These are phyloP conservation scores for Fukomys damarensis DNA, from an alignment of 2,113 vertebrate species.

Conservation along the genomic window DNA sequence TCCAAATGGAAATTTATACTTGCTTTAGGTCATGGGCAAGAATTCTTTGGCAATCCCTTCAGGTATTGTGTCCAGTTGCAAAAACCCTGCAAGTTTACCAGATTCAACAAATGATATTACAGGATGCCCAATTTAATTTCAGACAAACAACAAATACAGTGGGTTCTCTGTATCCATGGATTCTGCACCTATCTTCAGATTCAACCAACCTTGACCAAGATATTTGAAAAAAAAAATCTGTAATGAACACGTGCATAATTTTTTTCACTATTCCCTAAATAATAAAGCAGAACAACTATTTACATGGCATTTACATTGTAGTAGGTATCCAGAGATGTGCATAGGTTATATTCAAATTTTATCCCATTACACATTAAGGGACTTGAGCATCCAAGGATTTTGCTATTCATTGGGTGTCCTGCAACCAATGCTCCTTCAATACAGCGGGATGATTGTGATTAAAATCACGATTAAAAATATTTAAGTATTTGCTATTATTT, in stretches of 20 bases:
- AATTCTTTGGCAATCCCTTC: neutral
- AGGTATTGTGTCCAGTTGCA: neutral
- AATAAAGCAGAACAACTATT: neutral
- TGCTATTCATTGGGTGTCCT: no score
- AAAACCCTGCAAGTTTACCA: neutral
- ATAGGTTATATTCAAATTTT: neutral
- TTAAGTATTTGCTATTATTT: neutral
- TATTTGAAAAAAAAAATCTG: neutral
- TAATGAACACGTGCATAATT: neutral
- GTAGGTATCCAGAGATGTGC: neutral
- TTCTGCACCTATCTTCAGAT: neutral
- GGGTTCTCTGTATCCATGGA: neutral
- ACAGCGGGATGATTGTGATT: neutral
- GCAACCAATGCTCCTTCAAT: neutral
- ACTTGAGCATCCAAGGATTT: neutral
- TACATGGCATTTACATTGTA: neutral
- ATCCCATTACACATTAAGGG: neutral
- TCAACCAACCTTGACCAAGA: neutral
- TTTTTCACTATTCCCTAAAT: neutral
- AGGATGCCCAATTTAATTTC: neutral
- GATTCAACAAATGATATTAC: constrained; percentile 2
- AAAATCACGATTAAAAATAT: neutral
- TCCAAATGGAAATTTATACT: neutral
- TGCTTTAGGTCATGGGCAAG: neutral
- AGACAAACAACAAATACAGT: neutral